Base-by-base conservation (phyloP, 2,888 invertebrate species). In the Urechis unicinctus region DNA sequence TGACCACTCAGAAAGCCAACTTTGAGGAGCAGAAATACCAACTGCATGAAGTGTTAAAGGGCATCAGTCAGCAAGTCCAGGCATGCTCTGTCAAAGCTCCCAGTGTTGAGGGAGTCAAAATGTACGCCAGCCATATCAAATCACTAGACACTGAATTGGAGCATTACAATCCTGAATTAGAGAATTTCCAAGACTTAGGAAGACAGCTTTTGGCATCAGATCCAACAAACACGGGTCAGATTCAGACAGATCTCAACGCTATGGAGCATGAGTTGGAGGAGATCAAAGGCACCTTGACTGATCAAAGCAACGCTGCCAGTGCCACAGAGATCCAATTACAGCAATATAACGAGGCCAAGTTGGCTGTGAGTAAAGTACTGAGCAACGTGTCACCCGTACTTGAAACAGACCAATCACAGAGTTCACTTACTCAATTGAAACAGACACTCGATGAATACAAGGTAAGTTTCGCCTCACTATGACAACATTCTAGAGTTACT, bases 161-260 rank as follows among this genome's bases (percentile, higher is more conserved):
- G 43, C 61, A 62, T 6, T 61, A 64, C 55, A 70, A 69, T 61
- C 66, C 71, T 43, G 70, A 71, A 50, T 72, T 69, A 81, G 88
- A 53, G 83, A 86, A 67, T 78, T 91, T 62, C 85, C 91, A 85
- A 85, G 88, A 70, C 86, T 88, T 79, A 88, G 93, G 78, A 86
- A 88, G 69, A 22, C 69, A 72, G 58, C 68, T 75, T 55, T 68
- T 68, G 67, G 65, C 68, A 43, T 62, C 66, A 13, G 75, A 74
- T 58, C 62, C 65, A 24, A 57, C 60, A 36, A 68, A 68, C 50
- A 61, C 63, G 9, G 57, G 62, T 1, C 61, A 64, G 25, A 66
- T 70, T n/a, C 70, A 73, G 60, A 62, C 64, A 29, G 66, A 66
- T 48, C 62, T 73, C 21, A 58, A 51, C 24, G 62, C 66, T 54